Base-by-base conservation (phyloP, 2,888 invertebrate genomes). In the Scaptomyza polygonia region DNA sequence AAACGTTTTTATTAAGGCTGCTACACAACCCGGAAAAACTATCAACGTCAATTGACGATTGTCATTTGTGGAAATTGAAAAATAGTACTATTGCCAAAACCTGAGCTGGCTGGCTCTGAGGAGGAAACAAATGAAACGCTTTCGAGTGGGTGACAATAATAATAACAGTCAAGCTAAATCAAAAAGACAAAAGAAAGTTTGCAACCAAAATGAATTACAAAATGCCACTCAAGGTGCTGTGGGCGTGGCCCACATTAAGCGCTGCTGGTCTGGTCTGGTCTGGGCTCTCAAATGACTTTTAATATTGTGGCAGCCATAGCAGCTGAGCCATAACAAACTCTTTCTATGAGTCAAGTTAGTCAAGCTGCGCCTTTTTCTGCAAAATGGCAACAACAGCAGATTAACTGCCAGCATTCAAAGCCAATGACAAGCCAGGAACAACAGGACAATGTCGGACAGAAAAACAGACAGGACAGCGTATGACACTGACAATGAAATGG, bases 401-500 rank as follows among this genome's bases (percentile, higher is more conserved):
- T 79, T 83, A 72, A 73, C 61, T 73, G 78, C 62, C 75, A 72
- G 81, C 68, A 72, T 78, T 72, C 78, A 85, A 61, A 69, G 73
- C 69, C 65, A 70, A 65, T 79, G 84, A 81, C 69, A 83, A 71
- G 67, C 61, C 47, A 72, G 45, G 54, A 61, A 65, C 62, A 39
- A 39, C 39, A 39, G 14, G 7, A 36, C 36, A 36, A 36, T 36
- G 36, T n/a, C 14, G 14, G 36, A n/a, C 36, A 53, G 56, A 51
- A 30, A 8, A n/a, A 34, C 34, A 53, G 56, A 48, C 45, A 36
- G 49, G 21, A 55, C 49, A 49, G 49, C 47, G 66, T 67, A 68
- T 81, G 88, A 84, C 86, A 88, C 70, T 88, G 88, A 81, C 89
- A 87, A 84, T 88, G 86, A 88, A 88, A 83, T 81, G 77, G 70